These are phyloP conservation scores for Peromyscus polionotus DNA, from an alignment of 2,113 vertebrate genomes.

Conservation along the genomic window DNA sequence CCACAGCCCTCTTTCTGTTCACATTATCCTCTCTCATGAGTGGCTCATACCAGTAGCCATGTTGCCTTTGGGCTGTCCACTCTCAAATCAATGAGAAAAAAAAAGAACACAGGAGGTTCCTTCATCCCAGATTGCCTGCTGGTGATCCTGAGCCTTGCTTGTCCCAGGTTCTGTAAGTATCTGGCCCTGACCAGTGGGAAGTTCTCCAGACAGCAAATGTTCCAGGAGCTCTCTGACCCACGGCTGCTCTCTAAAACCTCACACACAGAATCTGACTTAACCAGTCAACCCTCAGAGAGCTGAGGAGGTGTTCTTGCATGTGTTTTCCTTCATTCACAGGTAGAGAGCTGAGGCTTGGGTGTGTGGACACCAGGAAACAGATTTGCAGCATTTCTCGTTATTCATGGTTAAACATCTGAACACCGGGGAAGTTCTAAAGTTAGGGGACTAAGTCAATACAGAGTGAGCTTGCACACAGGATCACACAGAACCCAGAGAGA, in stretches of 20 bases:
- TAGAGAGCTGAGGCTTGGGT: background rate
- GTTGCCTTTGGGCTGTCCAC: background rate
- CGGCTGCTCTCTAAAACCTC: background rate
- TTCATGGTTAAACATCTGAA: background rate
- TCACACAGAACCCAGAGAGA: background rate
- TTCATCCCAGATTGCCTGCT: background rate
- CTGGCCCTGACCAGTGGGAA: background rate
- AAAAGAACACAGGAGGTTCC: too few species aligned
- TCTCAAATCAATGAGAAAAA: background rate
- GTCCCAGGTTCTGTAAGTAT: background rate
- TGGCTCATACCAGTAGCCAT: background rate
- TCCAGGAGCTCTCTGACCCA: background rate
- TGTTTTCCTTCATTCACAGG: background rate
- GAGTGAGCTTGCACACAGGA: background rate
- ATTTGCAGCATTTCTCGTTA: accelerated
- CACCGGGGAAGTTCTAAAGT: background rate
- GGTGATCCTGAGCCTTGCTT: background rate
- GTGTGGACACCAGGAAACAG: background rate
- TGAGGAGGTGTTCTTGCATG: background rate
- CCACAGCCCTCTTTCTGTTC: background rate
- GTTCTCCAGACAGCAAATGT: background rate
- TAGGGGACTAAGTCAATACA: background rate
- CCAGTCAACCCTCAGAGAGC: background rate
- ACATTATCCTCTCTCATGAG: too few species aligned
- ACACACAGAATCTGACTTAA: background rate